Percentiles rank a stretch among this genome's conserved stretches.
phyloP scores from a whole-genome alignment of 2,113 vertebrate genomes.

The Tychaedon coryphoeus region DNA sequence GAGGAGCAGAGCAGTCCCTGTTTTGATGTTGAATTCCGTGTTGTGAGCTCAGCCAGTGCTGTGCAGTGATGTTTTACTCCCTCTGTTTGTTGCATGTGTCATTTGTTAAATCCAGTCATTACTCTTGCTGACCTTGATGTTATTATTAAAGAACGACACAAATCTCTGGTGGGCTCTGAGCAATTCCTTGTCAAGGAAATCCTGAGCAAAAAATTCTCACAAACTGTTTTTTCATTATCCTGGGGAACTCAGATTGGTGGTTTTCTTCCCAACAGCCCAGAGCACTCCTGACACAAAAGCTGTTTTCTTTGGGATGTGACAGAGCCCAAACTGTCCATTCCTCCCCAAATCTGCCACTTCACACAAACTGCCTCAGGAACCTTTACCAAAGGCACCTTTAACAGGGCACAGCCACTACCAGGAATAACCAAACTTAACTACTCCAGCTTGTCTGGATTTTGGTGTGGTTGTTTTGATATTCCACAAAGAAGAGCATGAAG shows the following conservation, averaged over 20 bases:
- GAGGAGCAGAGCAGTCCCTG: neutral
- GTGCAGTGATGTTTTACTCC: neutral
- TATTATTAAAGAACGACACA: conserved; percentile 63
- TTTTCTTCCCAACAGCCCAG: neutral
- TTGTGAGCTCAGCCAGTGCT: neutral
- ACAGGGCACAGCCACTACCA: accelerated
- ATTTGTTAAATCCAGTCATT: conserved; percentile 43
- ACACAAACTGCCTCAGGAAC: accelerated
- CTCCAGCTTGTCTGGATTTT: neutral
- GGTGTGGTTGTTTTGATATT: neutral
- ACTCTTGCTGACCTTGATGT: conserved; percentile 27
- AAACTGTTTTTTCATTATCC: neutral
- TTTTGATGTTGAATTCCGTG: neutral
- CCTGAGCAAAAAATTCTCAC: neutral
- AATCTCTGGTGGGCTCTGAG: neutral
- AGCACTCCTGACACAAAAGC: neutral
- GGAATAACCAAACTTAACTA: neutral
- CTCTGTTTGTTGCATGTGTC: conserved; percentile 29
- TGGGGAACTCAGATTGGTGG: accelerated
- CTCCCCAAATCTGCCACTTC: neutral
- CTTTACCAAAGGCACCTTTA: neutral
- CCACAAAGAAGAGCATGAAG: neutral
- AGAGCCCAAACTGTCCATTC: neutral
- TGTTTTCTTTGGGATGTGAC: neutral
- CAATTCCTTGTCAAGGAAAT: neutral